Base-by-base conservation (phyloP, 2,888 invertebrate genomes). In the Cetonia aurata region DNA sequence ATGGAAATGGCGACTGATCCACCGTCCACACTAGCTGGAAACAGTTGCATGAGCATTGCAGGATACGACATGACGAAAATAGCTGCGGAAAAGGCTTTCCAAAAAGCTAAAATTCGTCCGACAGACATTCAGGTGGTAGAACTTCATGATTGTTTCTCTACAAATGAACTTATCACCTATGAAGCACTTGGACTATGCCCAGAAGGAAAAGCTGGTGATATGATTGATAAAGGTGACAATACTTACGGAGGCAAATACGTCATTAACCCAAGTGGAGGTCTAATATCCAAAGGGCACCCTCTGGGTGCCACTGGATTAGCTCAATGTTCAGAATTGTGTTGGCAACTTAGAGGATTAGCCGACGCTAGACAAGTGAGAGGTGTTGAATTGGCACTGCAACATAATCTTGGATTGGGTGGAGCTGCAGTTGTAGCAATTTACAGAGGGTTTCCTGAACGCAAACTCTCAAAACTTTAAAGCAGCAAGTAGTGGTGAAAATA, bases 261-360 rank as follows among this genome's bases (percentile, higher is more conserved):
- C 1, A 89, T 99, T n/a, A 99, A 99, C 85, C 99, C 99, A 0
- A 98, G 98, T 81, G 99, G 98, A 60, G 99, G 99, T n/a, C 89
- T 99, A 52, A 98, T 99, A 74, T 98, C 98, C 0, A 99, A 99
- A 85, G 98, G 98, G 0, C 98, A 98, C 89, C 98, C 98, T 12
- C 86, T 98, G 66, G 98, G 98, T 57, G 98, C 98, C 0, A 98
- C 98, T 10, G 97, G 95, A 60, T 80, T 95, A 69, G 94, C 94
- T 3, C 94, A 95, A 80, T 94, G 93, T 80, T 84, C 91, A 48
- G 95, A 95, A 83, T 84, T 95, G 31, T 90, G 91, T 77, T 96
- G 95, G 94, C 96, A 96, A 82, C 84, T 96, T 69, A 87, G 96
- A 74, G 94, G 94, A 0, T 85, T 90, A 82, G 95, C 96, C 44